Percentiles rank a stretch among this genome's conserved stretches.
Conservation (phyloP, 2,888 invertebrate species). For the Phortica okadai region DNA sequence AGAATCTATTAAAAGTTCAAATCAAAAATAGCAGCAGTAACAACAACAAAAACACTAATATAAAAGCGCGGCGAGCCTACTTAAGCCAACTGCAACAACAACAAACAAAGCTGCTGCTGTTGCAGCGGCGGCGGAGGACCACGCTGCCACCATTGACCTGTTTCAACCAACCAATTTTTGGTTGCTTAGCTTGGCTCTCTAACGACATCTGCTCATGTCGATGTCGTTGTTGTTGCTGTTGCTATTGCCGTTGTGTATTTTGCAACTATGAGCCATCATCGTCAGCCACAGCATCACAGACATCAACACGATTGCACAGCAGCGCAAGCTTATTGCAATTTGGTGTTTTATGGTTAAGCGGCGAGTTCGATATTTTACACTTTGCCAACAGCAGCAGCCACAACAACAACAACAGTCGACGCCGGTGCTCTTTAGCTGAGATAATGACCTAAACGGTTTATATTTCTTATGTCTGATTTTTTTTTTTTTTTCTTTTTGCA, state of each 20-base stretch:
- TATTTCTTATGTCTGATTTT: not conserved
- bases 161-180: slow-evolving; percentile 33
- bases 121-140: not conserved
- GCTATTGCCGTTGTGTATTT: slow-evolving; percentile 28
- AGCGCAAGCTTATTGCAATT: not conserved
- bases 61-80: slow-evolving; percentile 6
- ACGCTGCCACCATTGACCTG: slow-evolving; percentile 45
- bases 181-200: slow-evolving; percentile 15
- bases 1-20: slow-evolving; percentile 31
- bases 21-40: slow-evolving; percentile 22
- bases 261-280: slow-evolving; percentile 23
- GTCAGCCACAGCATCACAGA: not conserved
- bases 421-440: slow-evolving; percentile 24
- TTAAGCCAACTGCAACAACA: slow-evolving; percentile 15
- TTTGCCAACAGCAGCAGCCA: slow-evolving; percentile 2
- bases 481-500: not conserved
- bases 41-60: slow-evolving; percentile 30
- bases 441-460: slow-evolving; percentile 32
- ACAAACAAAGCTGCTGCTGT: slow-evolving; percentile 8
- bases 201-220: not conserved
- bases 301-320: not conserved
- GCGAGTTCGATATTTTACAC: slow-evolving; percentile 7
- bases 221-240: slow-evolving; percentile 10
- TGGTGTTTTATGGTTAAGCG: not conserved
- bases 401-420: slow-evolving; percentile 7